Base-by-base conservation (phyloP, 2,888 invertebrate species). In the Thecophora atra region DNA sequence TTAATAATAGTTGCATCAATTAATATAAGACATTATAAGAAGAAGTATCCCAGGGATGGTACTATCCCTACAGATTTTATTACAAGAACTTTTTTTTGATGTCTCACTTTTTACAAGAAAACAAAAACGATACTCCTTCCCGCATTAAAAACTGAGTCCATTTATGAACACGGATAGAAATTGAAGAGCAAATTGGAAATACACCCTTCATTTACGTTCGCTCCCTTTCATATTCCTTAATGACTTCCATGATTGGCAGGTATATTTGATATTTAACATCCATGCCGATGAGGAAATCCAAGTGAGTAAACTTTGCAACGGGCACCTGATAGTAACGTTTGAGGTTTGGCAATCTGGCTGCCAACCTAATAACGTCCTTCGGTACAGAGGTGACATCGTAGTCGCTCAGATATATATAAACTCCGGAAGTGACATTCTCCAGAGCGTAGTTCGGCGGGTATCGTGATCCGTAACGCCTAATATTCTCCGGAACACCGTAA, bases 361-460 rank as follows among this genome's bases (percentile, higher is more conserved):
- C 74, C 70, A 78, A 66, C 37, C 56, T 67, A 8, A 75, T 47
- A 1, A 79, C 73, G 67, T 78, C 79, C 3, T 60, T 56, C 1
- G 70, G 64, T 1, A 72, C 52, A 5, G 74, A 72, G 28, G 73
- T 26, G 0, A 2, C n/a, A 42, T 79, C 79, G 3, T 71, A 75
- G 21, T 76, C 76, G n/a, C 77, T 72, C 52, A 76, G 78, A 37
- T 77, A 79, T 3, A 79, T 54, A 42, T 75, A 68, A 3, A 73
- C 58, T 13, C 73, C 69, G 2, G 76, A 42, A 1, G 70, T 26
- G 15, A 79, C 72, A 0, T 73, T 68, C 2, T 70, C 37, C 11
- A 78, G 52, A 7, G 72, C 71, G 70, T 78, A 79, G 4, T 78
- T 74, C 3, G 78, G 76, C 15, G 79, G 79, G n/a, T 17, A 28